Conservation (phyloP, 2,797 vertebrate genomes). For the Sebastes matsubarae region DNA sequence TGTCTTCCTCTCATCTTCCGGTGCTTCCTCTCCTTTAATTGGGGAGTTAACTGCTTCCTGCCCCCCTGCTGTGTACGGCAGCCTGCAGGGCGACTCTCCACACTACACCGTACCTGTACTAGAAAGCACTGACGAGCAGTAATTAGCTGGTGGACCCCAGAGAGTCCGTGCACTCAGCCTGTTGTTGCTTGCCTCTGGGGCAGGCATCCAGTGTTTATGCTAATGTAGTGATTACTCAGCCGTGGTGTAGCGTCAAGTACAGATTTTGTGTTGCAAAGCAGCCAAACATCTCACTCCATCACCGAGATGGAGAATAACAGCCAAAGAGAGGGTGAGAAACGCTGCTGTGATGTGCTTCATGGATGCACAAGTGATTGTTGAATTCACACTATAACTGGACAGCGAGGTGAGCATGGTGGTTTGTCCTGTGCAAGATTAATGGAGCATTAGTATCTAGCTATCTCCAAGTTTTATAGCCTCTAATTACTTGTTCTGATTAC, state of each 20-base stretch:
- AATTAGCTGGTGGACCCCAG: slow-evolving; percentile 16
- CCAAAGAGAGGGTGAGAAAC: not conserved
- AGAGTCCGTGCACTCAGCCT: not conserved
- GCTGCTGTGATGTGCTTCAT: not conserved
- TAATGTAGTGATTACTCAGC: slow-evolving; percentile 42
- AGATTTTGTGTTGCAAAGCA: slow-evolving; percentile 14
- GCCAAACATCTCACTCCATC: slow-evolving; percentile 16
- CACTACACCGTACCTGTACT: not conserved
- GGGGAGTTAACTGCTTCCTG: slow-evolving; percentile 11
- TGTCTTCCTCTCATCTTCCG: slow-evolving; percentile 40
- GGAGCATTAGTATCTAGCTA: not conserved
- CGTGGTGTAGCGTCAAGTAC: slow-evolving; percentile 13
- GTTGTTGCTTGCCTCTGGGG: not conserved
- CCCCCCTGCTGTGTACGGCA: not conserved
- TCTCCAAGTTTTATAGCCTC: not conserved
- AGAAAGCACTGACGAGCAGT: slow-evolving; percentile 16
- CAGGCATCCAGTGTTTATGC: slow-evolving; percentile 24
- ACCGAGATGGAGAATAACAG: not conserved
- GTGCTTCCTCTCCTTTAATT: slow-evolving; percentile 30
- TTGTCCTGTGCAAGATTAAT: not conserved
- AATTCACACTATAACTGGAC: not conserved
- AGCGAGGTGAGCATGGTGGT: not conserved
- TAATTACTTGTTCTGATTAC: too few species aligned
- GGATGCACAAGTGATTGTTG: not conserved
- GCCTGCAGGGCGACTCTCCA: slow-evolving; percentile 6